Conservation (phyloP, 1,140 invertebrate species). For the Venturia canescens region DNA sequence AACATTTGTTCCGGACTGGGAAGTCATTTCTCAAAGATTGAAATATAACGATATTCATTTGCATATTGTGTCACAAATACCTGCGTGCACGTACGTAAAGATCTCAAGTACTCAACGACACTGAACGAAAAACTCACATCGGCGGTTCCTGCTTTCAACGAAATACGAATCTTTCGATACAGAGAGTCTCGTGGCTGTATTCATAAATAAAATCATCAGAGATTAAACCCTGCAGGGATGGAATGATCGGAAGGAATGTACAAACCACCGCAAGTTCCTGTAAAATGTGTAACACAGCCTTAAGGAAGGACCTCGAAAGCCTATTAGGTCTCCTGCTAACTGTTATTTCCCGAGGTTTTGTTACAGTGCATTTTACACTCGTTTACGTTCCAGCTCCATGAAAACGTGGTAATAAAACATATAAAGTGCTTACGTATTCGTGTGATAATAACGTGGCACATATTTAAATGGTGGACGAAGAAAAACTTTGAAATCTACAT, state of each 20-base stretch:
- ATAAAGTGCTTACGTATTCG: no score
- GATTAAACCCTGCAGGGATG: not conserved
- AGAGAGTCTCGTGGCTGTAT: not conserved
- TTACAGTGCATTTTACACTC: not conserved
- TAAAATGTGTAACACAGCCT: conserved; percentile 9
- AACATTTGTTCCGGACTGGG: no score
- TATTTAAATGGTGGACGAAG: no score
- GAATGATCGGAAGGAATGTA: not conserved
- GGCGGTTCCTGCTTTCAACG: no score
- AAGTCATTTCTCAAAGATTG: no score
- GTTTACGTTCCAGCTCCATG: not conserved
- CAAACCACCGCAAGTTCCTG: not conserved
- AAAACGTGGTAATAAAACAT: not conserved
- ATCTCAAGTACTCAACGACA: no score
- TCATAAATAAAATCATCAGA: not conserved
- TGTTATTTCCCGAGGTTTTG: conserved; percentile 25
- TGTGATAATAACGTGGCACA: no score
- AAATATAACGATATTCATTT: no score
- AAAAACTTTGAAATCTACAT: no score
- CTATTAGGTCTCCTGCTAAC: not conserved
- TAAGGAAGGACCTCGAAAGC: conserved; percentile 6
- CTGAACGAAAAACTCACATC: no score
- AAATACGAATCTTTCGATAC: not conserved
- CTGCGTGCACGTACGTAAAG: no score
- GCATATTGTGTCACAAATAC: no score